Evolutionary conservation across 2,113 vertebrate species (phyloP).

Genomic region (Ranitomeya imitator): DNA sequence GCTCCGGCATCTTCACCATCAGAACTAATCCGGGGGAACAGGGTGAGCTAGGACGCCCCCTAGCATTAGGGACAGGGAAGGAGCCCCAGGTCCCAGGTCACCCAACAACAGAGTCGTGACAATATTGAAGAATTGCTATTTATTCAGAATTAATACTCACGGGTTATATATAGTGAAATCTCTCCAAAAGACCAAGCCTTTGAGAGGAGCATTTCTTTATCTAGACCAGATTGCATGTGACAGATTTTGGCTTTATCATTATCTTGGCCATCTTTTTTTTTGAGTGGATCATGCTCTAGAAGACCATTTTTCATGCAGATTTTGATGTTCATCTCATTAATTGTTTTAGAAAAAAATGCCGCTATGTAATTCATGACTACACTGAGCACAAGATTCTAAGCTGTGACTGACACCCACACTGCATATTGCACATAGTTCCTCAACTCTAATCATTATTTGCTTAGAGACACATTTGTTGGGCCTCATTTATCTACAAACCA

Average conservation of each 20-base stretch:
- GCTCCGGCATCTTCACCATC: no score
- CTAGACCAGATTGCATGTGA: no score
- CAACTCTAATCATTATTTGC: conserved; percentile 50
- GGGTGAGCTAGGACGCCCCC: no score
- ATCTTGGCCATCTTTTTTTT: neutral
- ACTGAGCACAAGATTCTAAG: neutral
- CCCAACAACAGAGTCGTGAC: no score
- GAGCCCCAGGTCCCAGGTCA: no score
- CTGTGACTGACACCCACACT: neutral
- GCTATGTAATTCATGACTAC: neutral
- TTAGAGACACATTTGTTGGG: conserved; percentile 52
- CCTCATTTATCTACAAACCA: conserved; percentile 50
- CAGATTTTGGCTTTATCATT: neutral
- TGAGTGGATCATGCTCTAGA: neutral
- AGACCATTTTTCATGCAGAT: neutral
- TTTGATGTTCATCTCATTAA: neutral
- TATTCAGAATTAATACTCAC: no score
- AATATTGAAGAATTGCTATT: no score
- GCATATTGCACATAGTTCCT: conserved; percentile 24
- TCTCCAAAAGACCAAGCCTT: no score
- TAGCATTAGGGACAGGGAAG: no score
- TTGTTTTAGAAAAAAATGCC: neutral
- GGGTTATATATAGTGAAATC: no score
- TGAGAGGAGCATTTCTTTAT: no score
- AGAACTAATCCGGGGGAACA: no score